Evolutionary conservation across 2,888 invertebrate species (phyloP).

Genomic region (Lepidonotus clava): DNA sequence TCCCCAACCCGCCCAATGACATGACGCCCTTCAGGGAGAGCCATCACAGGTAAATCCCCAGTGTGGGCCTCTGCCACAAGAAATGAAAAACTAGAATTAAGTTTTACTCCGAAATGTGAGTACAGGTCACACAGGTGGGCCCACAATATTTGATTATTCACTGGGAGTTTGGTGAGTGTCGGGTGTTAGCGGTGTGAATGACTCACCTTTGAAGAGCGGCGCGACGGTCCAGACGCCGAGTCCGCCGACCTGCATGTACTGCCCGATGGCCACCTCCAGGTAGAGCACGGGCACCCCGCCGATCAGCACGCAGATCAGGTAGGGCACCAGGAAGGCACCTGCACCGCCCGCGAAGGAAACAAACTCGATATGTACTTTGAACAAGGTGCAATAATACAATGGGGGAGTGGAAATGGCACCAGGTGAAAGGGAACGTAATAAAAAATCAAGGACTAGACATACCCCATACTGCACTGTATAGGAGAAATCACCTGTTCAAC

Average conservation of each 20-base stretch:
- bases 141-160: no score
- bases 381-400: neutral
- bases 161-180: no score
- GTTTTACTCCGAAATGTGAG: no score
- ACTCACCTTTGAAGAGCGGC: conserved; percentile 83
- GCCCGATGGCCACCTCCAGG: conserved; percentile 84
- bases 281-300: conserved; percentile 85
- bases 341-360: no score
- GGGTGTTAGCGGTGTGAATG: no score
- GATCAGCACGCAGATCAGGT: conserved; percentile 83
- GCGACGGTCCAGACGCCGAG: conserved; percentile 84
- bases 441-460: neutral
- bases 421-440: neutral
- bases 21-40: no score
- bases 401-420: neutral
- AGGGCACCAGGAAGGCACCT: conserved; percentile 86
- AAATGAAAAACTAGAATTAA: no score
- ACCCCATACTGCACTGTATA: neutral
- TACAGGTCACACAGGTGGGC: no score
- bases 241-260: conserved; percentile 84
- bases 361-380: neutral
- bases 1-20: no score
- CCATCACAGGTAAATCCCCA: no score
- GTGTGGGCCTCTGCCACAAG: no score
- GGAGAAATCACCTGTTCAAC: neutral